Base-by-base conservation (phyloP, 2,797 vertebrate species). In the Poeciliopsis paucimaculata region DNA sequence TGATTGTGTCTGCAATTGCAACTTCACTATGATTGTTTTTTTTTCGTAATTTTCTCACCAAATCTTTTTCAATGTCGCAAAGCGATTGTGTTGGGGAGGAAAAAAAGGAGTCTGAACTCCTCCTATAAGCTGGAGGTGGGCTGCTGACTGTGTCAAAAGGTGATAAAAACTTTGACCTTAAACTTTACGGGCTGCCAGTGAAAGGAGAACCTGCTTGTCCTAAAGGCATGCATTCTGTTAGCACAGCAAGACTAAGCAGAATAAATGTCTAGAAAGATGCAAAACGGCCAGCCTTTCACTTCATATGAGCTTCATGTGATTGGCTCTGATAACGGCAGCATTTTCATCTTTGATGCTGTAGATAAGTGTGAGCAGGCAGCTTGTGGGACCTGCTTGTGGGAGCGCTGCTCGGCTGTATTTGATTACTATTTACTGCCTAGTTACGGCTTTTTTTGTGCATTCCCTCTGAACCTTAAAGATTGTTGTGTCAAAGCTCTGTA, bases 401-500 rank as follows among this genome's bases (percentile, higher is more conserved):
- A 78, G 73, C 57, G 75, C 84, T 81, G 73, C 34, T 82, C 77
- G 74, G 84, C 76, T 83, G 80, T 72, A 77, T 86, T 88, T 82
- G 74, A 87, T 90, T 85, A 76, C 60, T 53, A 76, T 57, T 76
- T 79, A 66, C 71, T 74, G 68, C 82, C 75, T 87, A 77, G 75
- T 84, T 87, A 86, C 72, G 72, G 84, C 77, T 87, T 85, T 89
- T 89, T 90, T 82, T 78, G 60, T 89, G 73, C 71, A 55, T 87
- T 88, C 74, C 81, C 18, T 0, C 75, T 83, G 77, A 89, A 87
- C 82, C 74, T 90, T 85, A 39, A 84, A 90, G 83, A 87, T 62
- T 85, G 72, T 85, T 84, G 82, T 87, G 81, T 73, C 83, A 90
- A 90, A 74, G 79, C 79, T 73, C 72, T 51, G 45, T 92, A 92